Conservation (phyloP, 2,797 vertebrate genomes). For the Xiphorhynchus erythropygius region DNA sequence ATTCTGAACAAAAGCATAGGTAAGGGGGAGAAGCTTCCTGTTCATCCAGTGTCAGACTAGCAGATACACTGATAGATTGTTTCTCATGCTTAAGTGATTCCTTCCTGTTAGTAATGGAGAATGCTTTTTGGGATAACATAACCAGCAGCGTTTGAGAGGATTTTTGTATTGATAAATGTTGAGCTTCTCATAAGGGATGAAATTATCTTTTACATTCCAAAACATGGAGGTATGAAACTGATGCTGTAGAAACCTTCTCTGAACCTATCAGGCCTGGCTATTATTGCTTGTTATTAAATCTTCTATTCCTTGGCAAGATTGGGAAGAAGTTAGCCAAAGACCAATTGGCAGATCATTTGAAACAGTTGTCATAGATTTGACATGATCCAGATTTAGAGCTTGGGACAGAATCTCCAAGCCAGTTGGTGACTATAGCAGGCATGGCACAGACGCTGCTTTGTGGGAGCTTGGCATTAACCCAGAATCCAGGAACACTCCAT, state of each 20-base stretch:
- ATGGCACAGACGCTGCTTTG: background rate
- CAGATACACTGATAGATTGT: background rate
- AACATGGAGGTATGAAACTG: background rate
- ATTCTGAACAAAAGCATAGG: background rate
- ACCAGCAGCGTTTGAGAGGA: background rate
- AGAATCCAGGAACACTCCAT: background rate
- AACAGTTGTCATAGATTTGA: background rate
- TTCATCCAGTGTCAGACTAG: background rate
- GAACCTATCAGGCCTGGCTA: background rate
- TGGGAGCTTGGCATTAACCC: background rate
- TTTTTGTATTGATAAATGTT: background rate
- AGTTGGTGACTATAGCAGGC: background rate
- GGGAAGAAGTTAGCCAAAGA: background rate
- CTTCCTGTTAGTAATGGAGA: background rate
- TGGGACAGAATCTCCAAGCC: conserved; percentile 5
- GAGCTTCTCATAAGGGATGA: background rate
- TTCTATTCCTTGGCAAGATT: background rate
- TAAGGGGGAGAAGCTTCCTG: background rate
- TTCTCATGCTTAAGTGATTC: background rate
- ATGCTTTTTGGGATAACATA: background rate
- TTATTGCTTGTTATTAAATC: background rate
- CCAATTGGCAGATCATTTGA: background rate
- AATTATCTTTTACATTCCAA: background rate
- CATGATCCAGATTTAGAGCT: background rate
- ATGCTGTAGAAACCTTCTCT: background rate